A percentile compares a stretch with the other conserved stretches of the same genome.
Conservation (phyloP, 2,113 vertebrate genomes). For the Sylvietta virens region DNA sequence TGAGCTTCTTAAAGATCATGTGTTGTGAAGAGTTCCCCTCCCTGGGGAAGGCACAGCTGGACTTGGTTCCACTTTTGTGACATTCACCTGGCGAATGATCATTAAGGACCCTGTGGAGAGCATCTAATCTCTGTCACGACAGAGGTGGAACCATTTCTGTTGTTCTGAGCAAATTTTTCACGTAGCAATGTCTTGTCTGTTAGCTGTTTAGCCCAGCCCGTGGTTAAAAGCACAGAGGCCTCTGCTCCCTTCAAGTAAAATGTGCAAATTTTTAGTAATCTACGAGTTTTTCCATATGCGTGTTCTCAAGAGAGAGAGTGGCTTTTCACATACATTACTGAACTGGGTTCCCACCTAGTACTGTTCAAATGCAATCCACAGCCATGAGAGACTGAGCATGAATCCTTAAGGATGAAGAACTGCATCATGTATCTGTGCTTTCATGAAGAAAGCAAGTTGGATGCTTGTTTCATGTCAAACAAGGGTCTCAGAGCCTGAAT, state of each 20-base stretch:
- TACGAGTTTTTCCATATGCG: background rate
- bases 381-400: background rate
- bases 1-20: background rate
- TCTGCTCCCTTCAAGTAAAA: background rate
- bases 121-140: fast-evolving
- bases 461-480: background rate
- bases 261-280: background rate
- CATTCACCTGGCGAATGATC: background rate
- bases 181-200: background rate
- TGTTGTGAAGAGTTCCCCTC: background rate
- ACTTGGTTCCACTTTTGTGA: background rate
- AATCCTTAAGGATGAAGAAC: background rate
- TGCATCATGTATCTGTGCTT: background rate
- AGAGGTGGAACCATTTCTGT: background rate
- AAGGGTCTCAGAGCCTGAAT: background rate
- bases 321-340: background rate
- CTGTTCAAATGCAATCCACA: background rate
- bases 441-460: background rate
- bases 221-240: background rate
- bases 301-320: background rate
- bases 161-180: background rate
- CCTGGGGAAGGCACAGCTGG: background rate
- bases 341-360: background rate
- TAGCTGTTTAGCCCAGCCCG: background rate
- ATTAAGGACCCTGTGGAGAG: background rate